Base-by-base conservation (phyloP, 1,140 invertebrate genomes). In the Aphelenchoides besseyi region DNA sequence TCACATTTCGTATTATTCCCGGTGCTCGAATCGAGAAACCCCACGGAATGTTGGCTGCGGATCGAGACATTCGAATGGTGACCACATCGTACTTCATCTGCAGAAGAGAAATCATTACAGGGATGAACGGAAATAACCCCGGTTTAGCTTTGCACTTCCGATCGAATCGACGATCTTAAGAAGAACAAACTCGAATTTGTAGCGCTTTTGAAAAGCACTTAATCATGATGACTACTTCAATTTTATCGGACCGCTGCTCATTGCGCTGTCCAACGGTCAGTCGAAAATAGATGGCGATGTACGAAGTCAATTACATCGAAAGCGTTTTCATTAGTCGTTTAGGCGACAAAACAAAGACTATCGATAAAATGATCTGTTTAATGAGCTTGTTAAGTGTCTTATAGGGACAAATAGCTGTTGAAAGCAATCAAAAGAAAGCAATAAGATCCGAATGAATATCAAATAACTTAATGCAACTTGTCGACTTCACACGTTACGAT, bases 51-150 rank as follows among this genome's bases (percentile, higher is more conserved):
- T 23, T 69, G 12, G 53, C n/a, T n/a, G 57, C 68, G 3, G 18
- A 26, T 32, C 71, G 18, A 12, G 71, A 57, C 71, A 72, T 72
- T 1, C 71, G 73, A 2, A 72, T 36, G 1, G 71, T 72, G 9
- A 72, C 61, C 71, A 72, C 53, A 29, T 72, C 68, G 66, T 66
- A 66, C 12, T 61, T 61, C 16, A 53, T 61, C 68, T 18, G 37
- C 68, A 32, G 57, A 68, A 64, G 23, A 28, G 29, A 69, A 32
- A n/a, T 61, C 57, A 16, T 61, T 9, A 61, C 12, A 18, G 41
- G 16, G 16, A 61, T 16, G 16, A n/a, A 12, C 16, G 12, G 57
- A 61, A 16, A 61, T 53, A 9, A n/a, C 12, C 41, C 12, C 16
- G 16, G 18, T 9, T 12, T n/a, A 12, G 12, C 16, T 16, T 9